Evolutionary conservation across 2,113 vertebrate genomes (phyloP), one percentile per base, ranked within the genome.

Genomic region (Propithecus coquereli): DNA sequence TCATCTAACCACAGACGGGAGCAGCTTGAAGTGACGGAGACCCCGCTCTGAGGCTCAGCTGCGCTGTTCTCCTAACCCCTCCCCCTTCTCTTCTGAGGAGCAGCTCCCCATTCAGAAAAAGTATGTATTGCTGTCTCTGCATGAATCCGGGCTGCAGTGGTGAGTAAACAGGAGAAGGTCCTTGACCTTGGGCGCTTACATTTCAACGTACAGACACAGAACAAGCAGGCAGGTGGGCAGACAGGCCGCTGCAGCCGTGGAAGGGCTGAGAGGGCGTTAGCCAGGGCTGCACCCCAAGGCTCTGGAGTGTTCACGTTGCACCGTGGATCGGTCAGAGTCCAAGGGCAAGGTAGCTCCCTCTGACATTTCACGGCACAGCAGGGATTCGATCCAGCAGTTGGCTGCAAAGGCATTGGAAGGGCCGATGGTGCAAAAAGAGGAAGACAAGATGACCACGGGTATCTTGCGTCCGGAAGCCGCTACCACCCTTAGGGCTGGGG

Each of bases 1-100:
- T 23, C 1, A 54, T 61, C 6, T 32, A 16, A 13, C 17, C 30
- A 6, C 6, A 2, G 11, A 9, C 0, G 2, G 6, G 17, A 10
- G 22, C 16, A 6, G 27, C 9, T 32, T 8, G 12, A 45, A 65
- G 30, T n/a, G 12, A 14, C 14, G 3, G 1, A 34, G 25, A 10
- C 34, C 74, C 25, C 4, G 6, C 10, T 17, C 37, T 54, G 84
- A 88, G 54, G 37, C 79, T 86, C 14, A 1, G 37, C 16, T 34
- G 1, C 2, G 54, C 52, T 4, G 1, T 61, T 52, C 3, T 27
- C 25, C 27, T 13, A 84, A 84, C 30, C 8, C 16, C 13, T 10
- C 6, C 45, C 30, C 80, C 40, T 59, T 73, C 43, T 54, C 17
- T 59, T 17, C 59, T 32, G 40, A 73, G 18, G 50, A 27, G 9